phyloP scores from a whole-genome alignment of 2,888 invertebrate genomes.

The Sussaba pulchella region DNA sequence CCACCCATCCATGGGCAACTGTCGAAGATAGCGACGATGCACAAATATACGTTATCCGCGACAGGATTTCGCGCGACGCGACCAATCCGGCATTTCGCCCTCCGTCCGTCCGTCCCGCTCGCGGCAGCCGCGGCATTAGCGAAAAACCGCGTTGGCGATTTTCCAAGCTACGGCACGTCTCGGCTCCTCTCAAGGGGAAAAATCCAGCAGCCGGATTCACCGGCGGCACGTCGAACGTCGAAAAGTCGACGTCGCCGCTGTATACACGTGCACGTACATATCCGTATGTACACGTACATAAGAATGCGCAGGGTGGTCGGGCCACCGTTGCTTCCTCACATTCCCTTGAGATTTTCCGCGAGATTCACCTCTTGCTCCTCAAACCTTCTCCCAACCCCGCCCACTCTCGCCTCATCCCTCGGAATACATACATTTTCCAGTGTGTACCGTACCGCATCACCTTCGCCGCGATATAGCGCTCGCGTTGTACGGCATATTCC shows the following conservation, averaged over 20 bases:
- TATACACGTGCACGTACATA: background rate
- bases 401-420: constrained; percentile 28
- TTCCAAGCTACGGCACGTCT: constrained; percentile 60
- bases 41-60: background rate
- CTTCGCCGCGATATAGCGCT: constrained; percentile 4
- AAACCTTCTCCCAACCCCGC: too few relatives aligned
- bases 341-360: constrained; percentile 61
- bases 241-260: constrained; percentile 54
- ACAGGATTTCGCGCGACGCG: constrained; percentile 21
- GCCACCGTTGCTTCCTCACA: constrained; percentile 41
- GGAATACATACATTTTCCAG: constrained; percentile 42
- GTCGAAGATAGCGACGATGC: background rate
- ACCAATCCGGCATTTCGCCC: background rate
- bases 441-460: constrained; percentile 31
- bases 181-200: constrained; percentile 62
- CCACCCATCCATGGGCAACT: too few relatives aligned
- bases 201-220: constrained; percentile 48
- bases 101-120: constrained; percentile 1
- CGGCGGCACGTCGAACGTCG: constrained; percentile 52
- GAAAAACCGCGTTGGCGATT: constrained; percentile 58
- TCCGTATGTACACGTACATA: constrained; percentile 5
- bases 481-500: constrained; percentile 25
- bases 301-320: background rate
- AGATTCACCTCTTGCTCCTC: constrained; percentile 50
- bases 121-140: constrained; percentile 33